Base-by-base conservation (phyloP, 2,797 vertebrate species). In the Enteromius thamalakanensis region DNA sequence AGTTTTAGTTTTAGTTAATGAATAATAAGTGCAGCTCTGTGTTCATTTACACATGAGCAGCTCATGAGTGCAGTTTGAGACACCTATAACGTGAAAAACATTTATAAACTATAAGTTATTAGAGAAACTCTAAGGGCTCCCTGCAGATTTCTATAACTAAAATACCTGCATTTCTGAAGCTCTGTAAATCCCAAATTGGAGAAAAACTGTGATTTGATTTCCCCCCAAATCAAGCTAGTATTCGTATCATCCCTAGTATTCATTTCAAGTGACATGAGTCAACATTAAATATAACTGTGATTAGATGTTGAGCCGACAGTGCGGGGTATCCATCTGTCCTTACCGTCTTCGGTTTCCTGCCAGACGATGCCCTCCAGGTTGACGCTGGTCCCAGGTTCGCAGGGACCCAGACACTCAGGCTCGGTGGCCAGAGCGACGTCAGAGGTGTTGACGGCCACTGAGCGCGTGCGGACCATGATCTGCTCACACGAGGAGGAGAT, bases 381-480 rank as follows among this genome's bases (percentile, higher is more conserved):
- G 87, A 99, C 98, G 0, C 98, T 99, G 89, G 98, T 99, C 8
- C 98, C 98, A 0, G 98, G 98, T 90, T 99, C 98, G 6, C 98
- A 99, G 80, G 98, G 98, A 65, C 98, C 98, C 92, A 99, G 91
- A 91, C 97, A 99, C 92, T 99, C 98, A 0, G 98, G 98, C 86
- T 99, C 97, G 0, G 98, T 99, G 82, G 97, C 96, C 87, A 99
- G 92, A 83, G 97, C 95, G 91, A 99, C 97, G 0, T 99, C 98
- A 0, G 97, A 97, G 29, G 98, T 99, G 94, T 99, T 99, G 87
- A 98, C 96, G 2, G 97, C 98, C 85, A 99, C 96, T 0, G 98
- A 99, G 87, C 98, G 97, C 2, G 97, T 99, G 81, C 97, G 97
- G 72, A 99, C 98, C 98, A 99, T 99, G 92, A 99, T 99, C 94